phyloP scores from a whole-genome alignment of 2,797 vertebrate species.

The Numenius phaeopus region DNA sequence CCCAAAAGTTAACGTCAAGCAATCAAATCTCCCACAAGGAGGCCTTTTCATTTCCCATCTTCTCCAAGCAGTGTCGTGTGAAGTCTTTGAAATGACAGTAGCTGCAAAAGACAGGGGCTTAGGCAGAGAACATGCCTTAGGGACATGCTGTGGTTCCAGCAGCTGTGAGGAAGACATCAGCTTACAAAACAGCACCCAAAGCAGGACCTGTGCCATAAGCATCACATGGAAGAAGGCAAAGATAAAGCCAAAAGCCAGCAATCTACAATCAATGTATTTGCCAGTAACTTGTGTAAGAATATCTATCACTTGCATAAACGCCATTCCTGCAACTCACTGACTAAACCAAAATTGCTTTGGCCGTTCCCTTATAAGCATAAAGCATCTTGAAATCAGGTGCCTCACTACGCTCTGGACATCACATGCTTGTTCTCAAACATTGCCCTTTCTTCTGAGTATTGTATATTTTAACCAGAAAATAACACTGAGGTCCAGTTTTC shows the following conservation, averaged over 20 bases:
- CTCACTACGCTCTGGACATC: not conserved
- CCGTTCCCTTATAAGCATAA: not conserved
- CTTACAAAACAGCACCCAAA: not conserved
- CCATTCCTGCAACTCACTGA: not conserved
- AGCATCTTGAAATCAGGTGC: not conserved
- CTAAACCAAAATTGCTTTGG: not conserved
- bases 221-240: not conserved
- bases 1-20: conserved; percentile 15
- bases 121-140: not conserved
- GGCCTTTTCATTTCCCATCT: conserved; percentile 43
- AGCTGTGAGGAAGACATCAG: not conserved
- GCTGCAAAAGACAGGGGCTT: not conserved
- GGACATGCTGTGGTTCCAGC: not conserved
- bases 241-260: not conserved
- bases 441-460: not conserved
- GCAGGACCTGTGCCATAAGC: not conserved
- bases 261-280: not conserved
- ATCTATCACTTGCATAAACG: not conserved
- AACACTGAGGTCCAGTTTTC: not conserved
- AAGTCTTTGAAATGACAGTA: conserved; percentile 54
- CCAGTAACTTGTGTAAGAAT: not conserved
- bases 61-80: not conserved
- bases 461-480: not conserved
- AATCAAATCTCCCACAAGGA: conserved; percentile 7
- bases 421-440: not conserved